A percentile compares a stretch with the other conserved stretches of the same genome.
phyloP scores from a whole-genome alignment of 2,888 invertebrate genomes.

The Tenthredo amoena region DNA sequence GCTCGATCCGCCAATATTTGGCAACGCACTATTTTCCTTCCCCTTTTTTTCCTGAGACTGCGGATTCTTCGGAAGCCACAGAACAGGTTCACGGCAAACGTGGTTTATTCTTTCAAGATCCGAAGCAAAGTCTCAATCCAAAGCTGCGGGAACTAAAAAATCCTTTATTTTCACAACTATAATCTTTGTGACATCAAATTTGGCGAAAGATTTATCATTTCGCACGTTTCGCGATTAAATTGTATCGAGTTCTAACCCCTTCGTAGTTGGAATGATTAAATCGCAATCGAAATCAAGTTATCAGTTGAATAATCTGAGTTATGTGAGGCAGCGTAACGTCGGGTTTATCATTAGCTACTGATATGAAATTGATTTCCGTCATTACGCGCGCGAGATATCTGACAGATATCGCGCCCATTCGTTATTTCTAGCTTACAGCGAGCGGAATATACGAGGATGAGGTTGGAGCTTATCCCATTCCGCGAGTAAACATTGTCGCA shows the following conservation, averaged over 20 bases:
- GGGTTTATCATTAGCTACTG: neutral
- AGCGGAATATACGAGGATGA: neutral
- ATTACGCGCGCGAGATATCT: neutral
- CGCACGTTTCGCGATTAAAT: neutral
- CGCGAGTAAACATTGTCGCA: neutral
- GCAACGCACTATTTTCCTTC: neutral
- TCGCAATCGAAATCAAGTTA: neutral
- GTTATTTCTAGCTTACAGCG: neutral
- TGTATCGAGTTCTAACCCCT: neutral
- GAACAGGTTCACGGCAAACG: neutral
- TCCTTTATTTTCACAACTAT: neutral
- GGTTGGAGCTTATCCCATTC: neutral
- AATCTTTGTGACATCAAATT: neutral
- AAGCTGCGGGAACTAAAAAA: neutral
- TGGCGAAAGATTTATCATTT: neutral
- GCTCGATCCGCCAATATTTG: slow-evolving; percentile 7
- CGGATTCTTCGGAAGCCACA: neutral
- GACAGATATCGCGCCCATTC: neutral
- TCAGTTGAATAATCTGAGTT: slow-evolving; percentile 22
- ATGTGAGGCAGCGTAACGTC: neutral
- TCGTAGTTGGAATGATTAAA: neutral
- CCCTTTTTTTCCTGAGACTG: neutral
- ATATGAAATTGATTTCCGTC: slow-evolving; percentile 18
- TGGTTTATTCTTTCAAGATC: neutral
- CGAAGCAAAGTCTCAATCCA: neutral